Conservation (phyloP, 2,113 vertebrate genomes). For the Suncus etruscus region DNA sequence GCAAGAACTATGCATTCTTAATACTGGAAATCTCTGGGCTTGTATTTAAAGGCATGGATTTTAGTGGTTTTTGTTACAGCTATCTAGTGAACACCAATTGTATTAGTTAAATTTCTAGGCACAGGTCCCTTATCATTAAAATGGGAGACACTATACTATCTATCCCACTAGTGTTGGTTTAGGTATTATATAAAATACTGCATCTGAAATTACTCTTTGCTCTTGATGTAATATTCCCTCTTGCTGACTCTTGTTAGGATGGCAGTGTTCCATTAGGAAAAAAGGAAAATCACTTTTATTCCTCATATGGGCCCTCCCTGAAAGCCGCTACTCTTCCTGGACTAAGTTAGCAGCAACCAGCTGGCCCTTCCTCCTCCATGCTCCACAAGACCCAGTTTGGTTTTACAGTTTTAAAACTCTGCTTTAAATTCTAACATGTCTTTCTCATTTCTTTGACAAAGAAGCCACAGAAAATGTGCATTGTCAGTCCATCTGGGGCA, state of each 20-base stretch:
- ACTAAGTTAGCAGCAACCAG: neutral
- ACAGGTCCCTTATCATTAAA: neutral
- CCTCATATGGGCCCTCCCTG: neutral
- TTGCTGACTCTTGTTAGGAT: neutral
- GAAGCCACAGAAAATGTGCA: neutral
- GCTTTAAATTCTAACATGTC: neutral
- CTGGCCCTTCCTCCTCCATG: neutral
- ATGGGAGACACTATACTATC: neutral
- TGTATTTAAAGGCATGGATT: neutral
- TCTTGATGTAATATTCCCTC: neutral
- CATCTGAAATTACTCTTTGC: too few relatives aligned
- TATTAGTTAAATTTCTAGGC: neutral
- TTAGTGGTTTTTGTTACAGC: neutral
- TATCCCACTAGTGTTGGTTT: neutral
- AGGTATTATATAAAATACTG: neutral
- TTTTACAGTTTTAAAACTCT: slow-evolving; percentile 32
- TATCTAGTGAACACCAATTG: neutral
- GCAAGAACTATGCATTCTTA: neutral
- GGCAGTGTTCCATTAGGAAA: neutral
- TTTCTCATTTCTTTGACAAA: neutral
- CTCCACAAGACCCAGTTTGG: neutral
- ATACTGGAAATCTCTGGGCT: neutral
- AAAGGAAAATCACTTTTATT: too few relatives aligned
- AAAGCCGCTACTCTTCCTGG: neutral
- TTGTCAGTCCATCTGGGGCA: neutral